phyloP scores from a whole-genome alignment of 2,888 invertebrate genomes.

The Bedellia somnulentella region DNA sequence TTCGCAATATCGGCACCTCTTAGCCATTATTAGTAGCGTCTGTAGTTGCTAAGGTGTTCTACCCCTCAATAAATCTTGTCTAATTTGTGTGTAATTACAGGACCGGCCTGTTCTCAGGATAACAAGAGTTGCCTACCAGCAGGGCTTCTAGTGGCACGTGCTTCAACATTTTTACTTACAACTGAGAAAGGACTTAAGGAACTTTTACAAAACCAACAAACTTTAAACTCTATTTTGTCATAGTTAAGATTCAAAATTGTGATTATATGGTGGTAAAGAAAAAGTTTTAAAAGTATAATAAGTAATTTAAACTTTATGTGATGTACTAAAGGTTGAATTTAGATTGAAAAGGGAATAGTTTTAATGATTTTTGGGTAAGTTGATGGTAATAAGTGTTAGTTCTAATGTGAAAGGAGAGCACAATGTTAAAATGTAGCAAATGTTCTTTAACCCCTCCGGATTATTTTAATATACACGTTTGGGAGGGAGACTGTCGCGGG shows the following conservation, averaged over 20 bases:
- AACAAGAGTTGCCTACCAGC: slow-evolving; percentile 57
- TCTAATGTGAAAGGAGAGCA: slow-evolving; percentile 38
- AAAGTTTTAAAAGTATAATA: slow-evolving; percentile 18
- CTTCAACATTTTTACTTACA: slow-evolving; percentile 25
- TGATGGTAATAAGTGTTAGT: slow-evolving; percentile 33
- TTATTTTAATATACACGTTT: slow-evolving; percentile 46
- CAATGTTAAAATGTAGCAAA: slow-evolving; percentile 40
- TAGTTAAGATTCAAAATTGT: no score
- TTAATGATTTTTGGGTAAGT: slow-evolving; percentile 23
- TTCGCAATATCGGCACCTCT: slow-evolving; percentile 53
- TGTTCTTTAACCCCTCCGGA: slow-evolving; percentile 49
- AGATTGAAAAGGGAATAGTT: slow-evolving; percentile 17
- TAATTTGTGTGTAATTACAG: slow-evolving; percentile 63
- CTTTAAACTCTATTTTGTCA: no score
- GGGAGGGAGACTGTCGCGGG: slow-evolving; percentile 35
- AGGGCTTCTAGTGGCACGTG: slow-evolving; percentile 51
- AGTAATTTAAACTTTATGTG: slow-evolving; percentile 27
- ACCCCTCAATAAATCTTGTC: slow-evolving; percentile 61
- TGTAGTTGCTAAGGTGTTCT: slow-evolving; percentile 58
- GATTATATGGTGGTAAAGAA: no score
- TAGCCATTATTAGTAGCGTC: slow-evolving; percentile 55
- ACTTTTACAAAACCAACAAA: no score
- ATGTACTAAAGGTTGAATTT: slow-evolving; percentile 27
- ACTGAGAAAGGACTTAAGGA: slow-evolving; percentile 17
- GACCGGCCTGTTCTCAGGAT: slow-evolving; percentile 50